A percentile compares a stretch with the other conserved stretches of the same genome.
Conservation (phyloP, 2,113 vertebrate genomes). For the Paraplagusia blochii region DNA sequence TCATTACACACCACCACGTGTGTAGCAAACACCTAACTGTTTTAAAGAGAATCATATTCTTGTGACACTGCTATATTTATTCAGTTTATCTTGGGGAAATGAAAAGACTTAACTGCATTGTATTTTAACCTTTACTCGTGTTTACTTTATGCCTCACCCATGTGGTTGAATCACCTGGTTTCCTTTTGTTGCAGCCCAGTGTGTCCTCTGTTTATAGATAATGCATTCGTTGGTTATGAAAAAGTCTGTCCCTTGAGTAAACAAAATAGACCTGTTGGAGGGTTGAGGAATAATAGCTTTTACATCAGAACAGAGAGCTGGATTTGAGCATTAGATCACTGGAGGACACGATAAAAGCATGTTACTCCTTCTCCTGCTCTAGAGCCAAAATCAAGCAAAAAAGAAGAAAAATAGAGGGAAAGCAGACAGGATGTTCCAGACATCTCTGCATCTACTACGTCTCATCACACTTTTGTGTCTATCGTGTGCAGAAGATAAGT, state of each 20-base stretch:
- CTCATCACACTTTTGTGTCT: slow-evolving; percentile 37
- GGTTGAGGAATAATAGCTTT: background rate
- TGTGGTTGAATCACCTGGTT: slow-evolving; percentile 1
- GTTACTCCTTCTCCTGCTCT: background rate
- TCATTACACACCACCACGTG: no score
- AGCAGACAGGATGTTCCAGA: slow-evolving; percentile 30
- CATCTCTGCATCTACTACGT: slow-evolving; percentile 39
- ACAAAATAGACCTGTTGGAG: slow-evolving; percentile 23
- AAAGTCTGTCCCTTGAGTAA: slow-evolving; percentile 26
- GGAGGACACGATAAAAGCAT: background rate
- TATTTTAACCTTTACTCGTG: no score
- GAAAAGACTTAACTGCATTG: no score
- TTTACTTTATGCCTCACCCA: background rate
- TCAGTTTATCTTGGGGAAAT: no score
- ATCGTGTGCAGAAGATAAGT: slow-evolving; percentile 25
- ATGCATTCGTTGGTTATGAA: slow-evolving; percentile 22
- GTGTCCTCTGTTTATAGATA: slow-evolving; percentile 14
- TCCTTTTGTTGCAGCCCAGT: slow-evolving; percentile 30
- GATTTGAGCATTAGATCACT: background rate
- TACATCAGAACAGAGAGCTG: slow-evolving; percentile 22
- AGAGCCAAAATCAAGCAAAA: background rate
- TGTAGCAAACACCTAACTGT: no score
- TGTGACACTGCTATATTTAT: no score
- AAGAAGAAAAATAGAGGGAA: background rate
- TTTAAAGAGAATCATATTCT: no score